Evolutionary conservation across 1,140 invertebrate genomes (phyloP).

Genomic region (Drosophila miranda): DNA sequence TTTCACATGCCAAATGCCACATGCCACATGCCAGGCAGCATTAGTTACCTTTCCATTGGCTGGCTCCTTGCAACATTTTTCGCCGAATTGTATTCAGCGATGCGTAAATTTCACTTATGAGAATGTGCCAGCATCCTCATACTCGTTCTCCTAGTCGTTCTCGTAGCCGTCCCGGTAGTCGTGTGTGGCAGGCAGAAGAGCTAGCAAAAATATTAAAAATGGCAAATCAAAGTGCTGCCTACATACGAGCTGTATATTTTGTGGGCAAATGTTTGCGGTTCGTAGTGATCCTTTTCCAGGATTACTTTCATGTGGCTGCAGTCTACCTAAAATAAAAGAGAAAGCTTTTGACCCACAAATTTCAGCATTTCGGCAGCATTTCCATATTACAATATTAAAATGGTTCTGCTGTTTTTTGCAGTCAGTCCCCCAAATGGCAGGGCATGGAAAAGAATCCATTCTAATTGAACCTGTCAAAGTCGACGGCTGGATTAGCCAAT

Average conservation of each 20-base stretch:
- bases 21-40: constrained; percentile 52
- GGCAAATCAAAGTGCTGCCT: constrained; percentile 71
- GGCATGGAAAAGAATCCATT: constrained; percentile 6
- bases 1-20: constrained; percentile 34
- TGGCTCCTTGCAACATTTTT: constrained; percentile 55
- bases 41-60: constrained; percentile 41
- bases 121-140: constrained; percentile 18
- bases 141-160: neutral
- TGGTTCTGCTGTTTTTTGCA: constrained; percentile 6
- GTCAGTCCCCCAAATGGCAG: neutral
- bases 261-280: constrained; percentile 76
- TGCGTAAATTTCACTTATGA: constrained; percentile 74
- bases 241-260: constrained; percentile 29
- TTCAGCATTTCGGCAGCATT: neutral
- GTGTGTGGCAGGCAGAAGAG: constrained; percentile 14
- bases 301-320: constrained; percentile 76
- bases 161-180: neutral
- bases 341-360: constrained; percentile 5
- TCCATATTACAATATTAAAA: constrained; percentile 34
- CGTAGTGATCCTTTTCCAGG: constrained; percentile 49
- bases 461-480: constrained; percentile 73
- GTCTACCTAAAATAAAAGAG: constrained; percentile 29
- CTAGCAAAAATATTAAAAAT: constrained; percentile 69
- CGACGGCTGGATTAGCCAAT: constrained; percentile 55
- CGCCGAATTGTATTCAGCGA: constrained; percentile 73